Percentiles rank a stretch among this genome's conserved stretches.
Evolutionary conservation across 2,888 invertebrate genomes (phyloP).

Genomic region (Siphlonurus alternatus): DNA sequence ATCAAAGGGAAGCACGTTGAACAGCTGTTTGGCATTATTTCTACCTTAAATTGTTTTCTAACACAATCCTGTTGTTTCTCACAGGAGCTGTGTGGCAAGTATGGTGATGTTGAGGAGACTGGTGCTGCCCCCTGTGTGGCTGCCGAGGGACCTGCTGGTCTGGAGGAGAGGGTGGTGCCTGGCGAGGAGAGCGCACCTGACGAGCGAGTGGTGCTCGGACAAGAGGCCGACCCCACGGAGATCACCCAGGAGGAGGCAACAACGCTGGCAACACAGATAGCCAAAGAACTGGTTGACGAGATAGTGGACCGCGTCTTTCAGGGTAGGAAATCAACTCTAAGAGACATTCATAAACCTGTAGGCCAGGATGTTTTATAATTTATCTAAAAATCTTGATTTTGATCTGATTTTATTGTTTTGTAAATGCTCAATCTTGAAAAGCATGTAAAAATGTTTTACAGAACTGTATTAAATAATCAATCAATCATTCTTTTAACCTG

Average conservation of each 20-base stretch:
- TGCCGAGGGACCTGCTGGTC: conserved; percentile 11
- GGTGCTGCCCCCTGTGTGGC: background rate
- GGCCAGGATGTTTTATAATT: too few relatives aligned
- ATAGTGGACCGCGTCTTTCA: conserved; percentile 38
- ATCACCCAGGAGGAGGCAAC: background rate
- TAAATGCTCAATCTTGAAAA: too few relatives aligned
- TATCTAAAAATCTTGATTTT: too few relatives aligned
- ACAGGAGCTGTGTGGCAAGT: background rate
- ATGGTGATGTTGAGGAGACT: background rate
- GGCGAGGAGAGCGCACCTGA: conserved; percentile 4
- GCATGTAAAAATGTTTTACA: too few relatives aligned
- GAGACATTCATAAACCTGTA: too few relatives aligned
- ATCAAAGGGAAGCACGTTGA: too few relatives aligned
- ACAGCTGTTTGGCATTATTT: too few relatives aligned
- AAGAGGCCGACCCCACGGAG: background rate
- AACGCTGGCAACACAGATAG: conserved; percentile 14
- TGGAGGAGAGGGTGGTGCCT: conserved; percentile 12
- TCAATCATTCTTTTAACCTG: too few relatives aligned
- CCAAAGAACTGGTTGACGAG: conserved; percentile 22
- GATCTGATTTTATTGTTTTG: too few relatives aligned
- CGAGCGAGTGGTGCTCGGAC: conserved; percentile 3
- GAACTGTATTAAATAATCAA: too few relatives aligned
- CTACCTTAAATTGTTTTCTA: too few relatives aligned
- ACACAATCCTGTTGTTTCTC: too few relatives aligned
- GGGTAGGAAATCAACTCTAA: conserved; percentile 10